Percentiles rank a stretch among this genome's conserved stretches.
Conservation (phyloP, 2,113 vertebrate species). For the Camelus dromedarius region DNA sequence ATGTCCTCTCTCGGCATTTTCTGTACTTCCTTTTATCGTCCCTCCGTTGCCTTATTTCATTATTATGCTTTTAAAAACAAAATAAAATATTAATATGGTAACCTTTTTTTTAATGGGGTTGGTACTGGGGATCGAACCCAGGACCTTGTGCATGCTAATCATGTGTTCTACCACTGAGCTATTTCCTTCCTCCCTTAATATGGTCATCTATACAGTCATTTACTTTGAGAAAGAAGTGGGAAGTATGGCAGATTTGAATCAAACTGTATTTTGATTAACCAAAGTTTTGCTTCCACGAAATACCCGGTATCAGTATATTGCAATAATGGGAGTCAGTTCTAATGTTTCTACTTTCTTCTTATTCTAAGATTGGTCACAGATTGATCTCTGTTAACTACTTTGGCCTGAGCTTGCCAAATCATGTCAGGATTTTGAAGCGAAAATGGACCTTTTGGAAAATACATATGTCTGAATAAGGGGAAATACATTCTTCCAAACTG, state of each 20-base stretch:
- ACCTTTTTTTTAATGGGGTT: background rate
- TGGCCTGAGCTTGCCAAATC: constrained; percentile 70
- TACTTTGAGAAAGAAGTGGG: background rate
- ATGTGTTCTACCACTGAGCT: no score
- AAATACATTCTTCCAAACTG: background rate
- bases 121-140: no score
- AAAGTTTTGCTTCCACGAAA: background rate
- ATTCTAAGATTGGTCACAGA: constrained; percentile 73
- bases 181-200: no score
- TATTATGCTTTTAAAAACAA: background rate
- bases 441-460: background rate
- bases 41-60: background rate
- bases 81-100: background rate
- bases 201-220: background rate
- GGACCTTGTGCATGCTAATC: no score
- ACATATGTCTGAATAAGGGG: background rate
- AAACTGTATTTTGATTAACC: constrained; percentile 29
- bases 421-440: constrained; percentile 39
- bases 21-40: background rate
- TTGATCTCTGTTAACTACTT: constrained; percentile 69
- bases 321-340: constrained; percentile 68
- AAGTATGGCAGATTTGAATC: background rate
- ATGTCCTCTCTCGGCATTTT: background rate
- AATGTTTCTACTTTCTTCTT: constrained; percentile 67
- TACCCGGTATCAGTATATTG: background rate